These are phyloP conservation scores for Atta cephalotes DNA, from an alignment of 1,140 invertebrate genomes.

Conservation along the genomic window DNA sequence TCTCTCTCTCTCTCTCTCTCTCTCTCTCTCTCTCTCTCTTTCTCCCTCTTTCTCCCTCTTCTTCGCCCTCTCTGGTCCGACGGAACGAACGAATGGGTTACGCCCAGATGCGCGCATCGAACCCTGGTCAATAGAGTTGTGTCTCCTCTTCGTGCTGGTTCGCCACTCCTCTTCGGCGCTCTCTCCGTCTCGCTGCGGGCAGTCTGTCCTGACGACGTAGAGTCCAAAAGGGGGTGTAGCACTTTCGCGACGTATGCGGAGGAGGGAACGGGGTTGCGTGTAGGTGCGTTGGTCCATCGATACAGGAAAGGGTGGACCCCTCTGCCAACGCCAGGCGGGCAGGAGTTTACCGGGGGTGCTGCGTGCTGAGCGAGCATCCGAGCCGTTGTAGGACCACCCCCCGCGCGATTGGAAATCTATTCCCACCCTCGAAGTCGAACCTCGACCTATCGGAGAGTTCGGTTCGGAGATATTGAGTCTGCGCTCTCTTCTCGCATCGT, in stretches of 20 bases:
- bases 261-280: constrained; percentile 79
- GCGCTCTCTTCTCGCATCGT: constrained; percentile 80
- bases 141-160: constrained; percentile 75
- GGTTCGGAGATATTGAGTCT: constrained; percentile 86
- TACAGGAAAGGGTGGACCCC: constrained; percentile 81
- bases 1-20: constrained; percentile 66
- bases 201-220: constrained; percentile 65
- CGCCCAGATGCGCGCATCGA: constrained; percentile 87
- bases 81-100: constrained; percentile 84
- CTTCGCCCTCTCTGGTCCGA: constrained; percentile 72
- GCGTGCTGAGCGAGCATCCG: constrained; percentile 69
- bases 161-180: constrained; percentile 71
- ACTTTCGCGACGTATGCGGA: constrained; percentile 49
- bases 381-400: constrained; percentile 81
- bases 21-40: constrained; percentile 58
- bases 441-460: constrained; percentile 86
- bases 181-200: constrained; percentile 58
- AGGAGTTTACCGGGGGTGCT: constrained; percentile 70
- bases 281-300: constrained; percentile 84
- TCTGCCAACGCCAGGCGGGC: constrained; percentile 71
- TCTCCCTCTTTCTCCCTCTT: constrained; percentile 67
- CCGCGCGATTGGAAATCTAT: constrained; percentile 87
- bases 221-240: constrained; percentile 72
- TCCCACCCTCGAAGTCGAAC: constrained; percentile 86
- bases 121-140: constrained; percentile 86